Base-by-base conservation (phyloP, 2,797 vertebrate genomes). In the Tamandua tetradactyla region DNA sequence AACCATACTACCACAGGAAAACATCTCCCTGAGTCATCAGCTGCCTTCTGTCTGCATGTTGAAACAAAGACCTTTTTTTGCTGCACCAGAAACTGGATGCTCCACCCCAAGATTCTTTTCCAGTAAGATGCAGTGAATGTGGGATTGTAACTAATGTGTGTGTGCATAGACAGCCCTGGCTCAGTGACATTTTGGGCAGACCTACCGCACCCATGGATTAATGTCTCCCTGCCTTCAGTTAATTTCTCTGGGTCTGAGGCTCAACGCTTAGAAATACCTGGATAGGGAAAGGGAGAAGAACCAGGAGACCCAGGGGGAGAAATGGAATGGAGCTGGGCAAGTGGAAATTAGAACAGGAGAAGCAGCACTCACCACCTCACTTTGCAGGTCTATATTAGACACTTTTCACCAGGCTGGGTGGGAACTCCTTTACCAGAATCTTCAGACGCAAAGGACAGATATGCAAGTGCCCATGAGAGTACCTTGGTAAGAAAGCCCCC, bases 181-280 rank as follows among this genome's bases (percentile, higher is more conserved):
- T 52, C 57, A 20, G 68, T 15, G 23, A 44, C 20, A 3, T 23
- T 0, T 61, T 66, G 55, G 47, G 23, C 49, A 49, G 37, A 25
- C 44, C 27, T 23, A 40, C n/a, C 35, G 23, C 17, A 59, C 35
- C 32, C 40, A 1, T 20, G 40, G 15, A 25, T 72, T 6, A 66
- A 1, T 1, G 14, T 1, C 37, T 22, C 22, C 10, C 1, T 11
- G 20, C 25, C 22, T 23, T 3, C 68, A n/a, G n/a, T 68, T 52
- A 64, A 55, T 23, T 37, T 71, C 13, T 25, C 42, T 5, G 47
- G 35, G 23, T 37, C 42, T 75, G 64, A n/a, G 75, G 57, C 32
- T 71, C 82, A 13, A 20, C 22, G 37, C n/a, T 2, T 52, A 68
- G 71, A 14, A 32, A 42, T 20, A 57, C 14, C 37, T 37, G 61